phyloP scores from a whole-genome alignment of 1,140 invertebrate genomes.

The Lamellibrachia luymesi region DNA sequence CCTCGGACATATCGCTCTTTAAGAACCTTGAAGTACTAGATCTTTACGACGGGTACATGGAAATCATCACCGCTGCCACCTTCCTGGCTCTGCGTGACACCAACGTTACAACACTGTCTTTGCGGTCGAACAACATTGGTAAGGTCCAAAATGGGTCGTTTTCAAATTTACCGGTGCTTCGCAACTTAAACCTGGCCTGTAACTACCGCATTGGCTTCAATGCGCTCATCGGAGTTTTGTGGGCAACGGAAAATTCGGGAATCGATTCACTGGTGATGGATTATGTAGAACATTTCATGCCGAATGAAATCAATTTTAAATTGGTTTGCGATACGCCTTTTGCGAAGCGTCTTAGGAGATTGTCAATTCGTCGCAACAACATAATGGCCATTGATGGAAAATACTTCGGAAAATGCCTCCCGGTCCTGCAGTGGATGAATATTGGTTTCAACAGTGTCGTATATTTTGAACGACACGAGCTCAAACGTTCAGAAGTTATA shows the following conservation, averaged over 20 bases:
- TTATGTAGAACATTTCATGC: not conserved
- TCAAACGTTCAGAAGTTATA: not conserved
- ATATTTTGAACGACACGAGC: not conserved
- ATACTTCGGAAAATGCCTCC: not conserved
- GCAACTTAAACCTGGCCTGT: not conserved
- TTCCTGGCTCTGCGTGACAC: not conserved
- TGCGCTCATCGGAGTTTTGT: not conserved
- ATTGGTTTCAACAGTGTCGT: not conserved
- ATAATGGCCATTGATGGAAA: not conserved
- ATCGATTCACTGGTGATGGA: not conserved
- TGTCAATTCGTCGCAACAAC: not conserved
- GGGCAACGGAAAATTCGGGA: not conserved
- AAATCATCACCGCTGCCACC: not conserved
- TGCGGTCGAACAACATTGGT: not conserved
- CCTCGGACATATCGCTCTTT: not conserved
- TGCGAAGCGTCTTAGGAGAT: not conserved
- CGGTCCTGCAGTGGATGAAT: not conserved
- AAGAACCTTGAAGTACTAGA: not conserved
- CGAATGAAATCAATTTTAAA: not conserved
- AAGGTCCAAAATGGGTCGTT: not conserved
- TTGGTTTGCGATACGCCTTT: not conserved
- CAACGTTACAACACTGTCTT: not conserved
- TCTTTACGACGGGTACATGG: not conserved
- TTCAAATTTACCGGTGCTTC: not conserved
- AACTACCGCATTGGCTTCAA: not conserved